Conservation (phyloP, 1,140 invertebrate species). For the Andricus grossulariae region DNA sequence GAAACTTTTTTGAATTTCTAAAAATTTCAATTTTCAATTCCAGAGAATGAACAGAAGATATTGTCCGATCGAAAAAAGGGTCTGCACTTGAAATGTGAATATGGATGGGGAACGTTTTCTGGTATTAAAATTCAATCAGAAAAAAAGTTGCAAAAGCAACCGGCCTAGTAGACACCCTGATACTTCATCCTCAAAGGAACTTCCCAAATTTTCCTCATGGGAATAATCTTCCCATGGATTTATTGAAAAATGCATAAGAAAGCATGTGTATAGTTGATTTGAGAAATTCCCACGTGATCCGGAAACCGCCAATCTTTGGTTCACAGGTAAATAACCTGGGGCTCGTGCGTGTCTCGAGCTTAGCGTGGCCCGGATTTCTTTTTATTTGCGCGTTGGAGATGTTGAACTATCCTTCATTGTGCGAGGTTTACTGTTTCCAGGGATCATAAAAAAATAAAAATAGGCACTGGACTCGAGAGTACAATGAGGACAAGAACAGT, state of each 20-base stretch:
- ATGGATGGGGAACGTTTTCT: too few species aligned
- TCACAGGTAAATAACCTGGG: conserved; percentile 8
- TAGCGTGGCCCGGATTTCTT: neutral
- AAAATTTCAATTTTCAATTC: too few species aligned
- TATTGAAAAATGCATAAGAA: neutral
- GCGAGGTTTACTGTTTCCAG: neutral
- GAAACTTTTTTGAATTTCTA: neutral
- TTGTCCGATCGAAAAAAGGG: neutral
- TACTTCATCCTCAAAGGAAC: neutral
- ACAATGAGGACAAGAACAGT: neutral
- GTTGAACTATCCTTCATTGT: conserved; percentile 2
- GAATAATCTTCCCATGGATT: neutral
- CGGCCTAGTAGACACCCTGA: too few species aligned
- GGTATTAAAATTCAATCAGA: too few species aligned
- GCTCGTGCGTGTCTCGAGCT: conserved; percentile 14
- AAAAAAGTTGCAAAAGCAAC: too few species aligned
- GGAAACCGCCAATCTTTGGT: conserved; percentile 4
- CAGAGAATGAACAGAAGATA: neutral
- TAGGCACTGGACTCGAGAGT: neutral
- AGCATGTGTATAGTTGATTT: neutral
- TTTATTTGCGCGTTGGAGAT: conserved; percentile 5
- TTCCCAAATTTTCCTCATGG: neutral
- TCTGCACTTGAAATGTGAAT: neutral
- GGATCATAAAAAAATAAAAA: conserved; percentile 16
- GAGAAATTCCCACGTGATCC: conserved; percentile 16